Evolutionary conservation across 2,888 invertebrate genomes (phyloP).

Genomic region (Eucera pruinosa): DNA sequence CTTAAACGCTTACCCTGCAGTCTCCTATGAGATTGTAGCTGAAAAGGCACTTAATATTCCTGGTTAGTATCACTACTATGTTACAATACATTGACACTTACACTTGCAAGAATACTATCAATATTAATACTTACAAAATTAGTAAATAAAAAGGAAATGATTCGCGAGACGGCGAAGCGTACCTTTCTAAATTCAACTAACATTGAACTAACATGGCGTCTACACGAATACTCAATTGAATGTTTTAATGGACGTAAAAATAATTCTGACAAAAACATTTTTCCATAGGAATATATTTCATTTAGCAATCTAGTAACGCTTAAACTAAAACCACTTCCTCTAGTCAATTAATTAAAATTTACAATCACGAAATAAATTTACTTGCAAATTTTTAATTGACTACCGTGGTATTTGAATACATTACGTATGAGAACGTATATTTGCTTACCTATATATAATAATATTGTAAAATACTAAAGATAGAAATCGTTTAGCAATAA

Average conservation of each 20-base stretch:
- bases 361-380: neutral
- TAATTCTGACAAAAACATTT: neutral
- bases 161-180: neutral
- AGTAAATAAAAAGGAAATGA: neutral
- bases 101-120: neutral
- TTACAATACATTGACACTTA: neutral
- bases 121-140: neutral
- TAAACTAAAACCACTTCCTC: neutral
- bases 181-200: neutral
- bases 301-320: neutral
- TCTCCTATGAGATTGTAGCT: neutral
- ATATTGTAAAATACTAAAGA: neutral
- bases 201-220: conserved; percentile 9
- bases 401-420: neutral
- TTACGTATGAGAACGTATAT: neutral
- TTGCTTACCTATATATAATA: too few relatives aligned
- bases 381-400: neutral
- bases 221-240: neutral
- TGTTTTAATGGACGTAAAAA: neutral
- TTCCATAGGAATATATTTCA: neutral
- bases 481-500: neutral
- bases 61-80: neutral
- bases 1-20: conserved; percentile 2
- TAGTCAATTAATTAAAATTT: neutral
- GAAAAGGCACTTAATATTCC: neutral